Evolutionary conservation across 35 echinoderm and acorn worm species (phyloP).

Genomic region (Amphiura filiformis): DNA sequence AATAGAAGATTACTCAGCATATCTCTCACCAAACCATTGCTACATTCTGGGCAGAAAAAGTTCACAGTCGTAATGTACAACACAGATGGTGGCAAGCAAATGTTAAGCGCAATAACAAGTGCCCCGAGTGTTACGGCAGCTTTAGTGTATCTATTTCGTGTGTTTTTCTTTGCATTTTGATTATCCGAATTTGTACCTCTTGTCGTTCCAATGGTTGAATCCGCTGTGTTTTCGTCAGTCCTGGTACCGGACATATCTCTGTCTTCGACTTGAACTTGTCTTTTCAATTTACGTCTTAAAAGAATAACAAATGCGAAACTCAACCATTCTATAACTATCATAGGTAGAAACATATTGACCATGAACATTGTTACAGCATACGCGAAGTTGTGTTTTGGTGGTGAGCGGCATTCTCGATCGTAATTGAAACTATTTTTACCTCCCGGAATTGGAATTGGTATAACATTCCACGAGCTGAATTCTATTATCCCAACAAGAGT

Average conservation of each 20-base stretch:
- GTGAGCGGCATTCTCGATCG: background rate
- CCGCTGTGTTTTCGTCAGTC: background rate
- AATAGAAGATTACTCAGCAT: background rate
- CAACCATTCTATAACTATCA: background rate
- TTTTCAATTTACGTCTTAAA: background rate
- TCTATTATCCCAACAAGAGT: background rate
- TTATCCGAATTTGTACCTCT: background rate
- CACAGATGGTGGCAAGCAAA: background rate
- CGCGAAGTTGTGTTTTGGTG: background rate
- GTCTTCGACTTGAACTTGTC: background rate
- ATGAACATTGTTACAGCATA: background rate
- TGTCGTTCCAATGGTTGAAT: background rate
- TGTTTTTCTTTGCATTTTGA: background rate
- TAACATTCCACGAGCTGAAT: background rate
- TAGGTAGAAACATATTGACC: background rate
- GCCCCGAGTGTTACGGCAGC: constrained; percentile 13
- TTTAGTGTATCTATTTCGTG: background rate
- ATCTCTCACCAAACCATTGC: background rate
- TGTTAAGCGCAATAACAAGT: background rate
- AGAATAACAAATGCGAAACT: background rate
- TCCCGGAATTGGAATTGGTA: background rate
- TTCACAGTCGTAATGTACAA: background rate
- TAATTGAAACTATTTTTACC: background rate
- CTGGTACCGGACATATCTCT: background rate
- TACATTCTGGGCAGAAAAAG: background rate